These are phyloP conservation scores for Scrobipalpa atriplicella DNA, from an alignment of 2,888 invertebrate species.

Conservation along the genomic window DNA sequence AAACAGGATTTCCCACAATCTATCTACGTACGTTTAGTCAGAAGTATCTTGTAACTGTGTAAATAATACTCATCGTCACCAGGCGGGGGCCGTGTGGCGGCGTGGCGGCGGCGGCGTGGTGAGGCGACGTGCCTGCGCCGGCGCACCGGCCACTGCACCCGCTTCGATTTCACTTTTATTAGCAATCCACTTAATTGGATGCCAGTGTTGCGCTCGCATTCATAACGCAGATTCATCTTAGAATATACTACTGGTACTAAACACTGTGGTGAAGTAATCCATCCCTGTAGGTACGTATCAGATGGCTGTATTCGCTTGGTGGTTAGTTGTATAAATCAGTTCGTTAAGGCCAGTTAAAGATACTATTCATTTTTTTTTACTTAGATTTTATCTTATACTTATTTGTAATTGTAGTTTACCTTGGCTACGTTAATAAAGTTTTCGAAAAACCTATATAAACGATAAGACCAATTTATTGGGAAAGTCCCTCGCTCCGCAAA, in stretches of 20 bases:
- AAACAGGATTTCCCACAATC: neutral
- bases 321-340: neutral
- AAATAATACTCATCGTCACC: conserved; percentile 10
- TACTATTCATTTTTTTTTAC: neutral
- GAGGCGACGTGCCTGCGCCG: conserved; percentile 36
- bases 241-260: conserved; percentile 43
- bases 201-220: conserved; percentile 78
- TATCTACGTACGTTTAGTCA: neutral
- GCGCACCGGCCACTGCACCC: conserved; percentile 74
- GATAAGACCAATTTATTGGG: neutral
- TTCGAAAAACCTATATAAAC: neutral
- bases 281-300: neutral
- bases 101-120: conserved; percentile 28
- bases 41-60: neutral
- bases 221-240: conserved; percentile 74
- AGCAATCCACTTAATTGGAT: conserved; percentile 82
- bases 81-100: neutral
- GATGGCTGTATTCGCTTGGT: neutral
- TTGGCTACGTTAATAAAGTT: neutral
- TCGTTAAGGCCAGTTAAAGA: neutral
- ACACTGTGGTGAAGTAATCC: conserved; percentile 37
- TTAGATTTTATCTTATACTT: too few relatives aligned
- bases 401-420: too few relatives aligned
- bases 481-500: neutral
- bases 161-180: conserved; percentile 82